Evolutionary conservation across 2,113 vertebrate species (phyloP).

Genomic region (Phodopus roborovskii): DNA sequence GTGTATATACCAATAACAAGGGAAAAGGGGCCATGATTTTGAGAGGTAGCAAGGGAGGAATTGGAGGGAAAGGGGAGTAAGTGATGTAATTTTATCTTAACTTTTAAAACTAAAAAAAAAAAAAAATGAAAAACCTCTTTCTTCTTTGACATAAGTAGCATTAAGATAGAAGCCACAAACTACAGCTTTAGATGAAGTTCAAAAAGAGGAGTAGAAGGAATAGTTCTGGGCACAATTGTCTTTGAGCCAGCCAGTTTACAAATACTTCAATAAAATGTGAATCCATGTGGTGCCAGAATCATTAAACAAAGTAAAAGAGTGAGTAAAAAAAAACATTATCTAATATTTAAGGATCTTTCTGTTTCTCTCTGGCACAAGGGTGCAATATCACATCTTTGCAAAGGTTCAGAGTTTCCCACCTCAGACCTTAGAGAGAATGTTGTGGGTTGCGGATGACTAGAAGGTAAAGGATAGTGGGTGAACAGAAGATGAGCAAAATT

Average conservation of each 20-base stretch:
- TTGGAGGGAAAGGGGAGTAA: neutral
- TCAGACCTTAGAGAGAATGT: neutral
- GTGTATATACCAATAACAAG: neutral
- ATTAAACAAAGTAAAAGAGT: neutral
- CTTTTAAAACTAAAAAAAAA: neutral
- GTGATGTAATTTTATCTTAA: neutral
- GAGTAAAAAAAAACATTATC: neutral
- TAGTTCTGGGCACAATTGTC: neutral
- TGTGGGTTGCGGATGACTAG: too few species aligned
- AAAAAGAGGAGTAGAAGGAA: neutral
- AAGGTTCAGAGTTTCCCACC: neutral
- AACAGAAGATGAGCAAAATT: neutral
- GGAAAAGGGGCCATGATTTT: neutral
- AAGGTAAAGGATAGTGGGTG: neutral
- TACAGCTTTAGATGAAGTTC: neutral
- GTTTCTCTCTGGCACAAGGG: neutral
- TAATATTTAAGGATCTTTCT: slow-evolving; percentile 9
- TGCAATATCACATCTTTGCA: neutral
- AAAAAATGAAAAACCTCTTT: neutral
- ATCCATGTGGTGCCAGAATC: neutral
- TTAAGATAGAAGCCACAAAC: neutral
- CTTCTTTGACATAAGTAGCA: neutral
- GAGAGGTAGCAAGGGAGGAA: neutral
- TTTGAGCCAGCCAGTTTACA: slow-evolving; percentile 9
- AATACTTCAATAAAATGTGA: neutral